Evolutionary conservation across 2,888 invertebrate genomes (phyloP).

Genomic region (Ischnura elegans): DNA sequence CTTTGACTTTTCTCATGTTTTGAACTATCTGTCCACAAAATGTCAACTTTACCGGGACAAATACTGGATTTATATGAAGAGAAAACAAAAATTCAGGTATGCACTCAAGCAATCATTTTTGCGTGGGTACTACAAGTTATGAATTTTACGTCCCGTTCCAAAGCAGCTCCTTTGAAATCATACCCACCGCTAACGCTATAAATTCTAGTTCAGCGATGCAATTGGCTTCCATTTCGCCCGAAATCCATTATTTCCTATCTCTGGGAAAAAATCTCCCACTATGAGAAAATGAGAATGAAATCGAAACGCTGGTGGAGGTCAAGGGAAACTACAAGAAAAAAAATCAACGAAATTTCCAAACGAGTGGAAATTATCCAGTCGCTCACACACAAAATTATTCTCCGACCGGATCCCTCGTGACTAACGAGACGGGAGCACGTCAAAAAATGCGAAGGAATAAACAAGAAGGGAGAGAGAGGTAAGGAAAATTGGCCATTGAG

Average conservation of each 20-base stretch:
- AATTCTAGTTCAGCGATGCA: not conserved
- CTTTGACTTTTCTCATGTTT: no score
- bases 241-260: not conserved
- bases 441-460: not conserved
- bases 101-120: no score
- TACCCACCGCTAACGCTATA: not conserved
- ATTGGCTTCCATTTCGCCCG: not conserved
- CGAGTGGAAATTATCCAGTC: not conserved
- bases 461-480: not conserved
- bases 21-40: no score
- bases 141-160: no score
- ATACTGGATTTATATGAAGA: no score
- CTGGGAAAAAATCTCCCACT: not conserved
- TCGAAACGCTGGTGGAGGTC: not conserved
- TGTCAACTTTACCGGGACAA: no score
- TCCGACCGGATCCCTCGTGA: not conserved
- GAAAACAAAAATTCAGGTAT: no score
- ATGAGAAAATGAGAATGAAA: not conserved
- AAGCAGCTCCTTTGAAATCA: not conserved
- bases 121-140: no score
- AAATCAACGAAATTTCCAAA: not conserved
- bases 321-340: not conserved
- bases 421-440: not conserved
- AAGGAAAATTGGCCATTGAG: not conserved
- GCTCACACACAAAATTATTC: not conserved